Conservation (phyloP, 2,797 vertebrate species). For the Phoebastria nigripes region DNA sequence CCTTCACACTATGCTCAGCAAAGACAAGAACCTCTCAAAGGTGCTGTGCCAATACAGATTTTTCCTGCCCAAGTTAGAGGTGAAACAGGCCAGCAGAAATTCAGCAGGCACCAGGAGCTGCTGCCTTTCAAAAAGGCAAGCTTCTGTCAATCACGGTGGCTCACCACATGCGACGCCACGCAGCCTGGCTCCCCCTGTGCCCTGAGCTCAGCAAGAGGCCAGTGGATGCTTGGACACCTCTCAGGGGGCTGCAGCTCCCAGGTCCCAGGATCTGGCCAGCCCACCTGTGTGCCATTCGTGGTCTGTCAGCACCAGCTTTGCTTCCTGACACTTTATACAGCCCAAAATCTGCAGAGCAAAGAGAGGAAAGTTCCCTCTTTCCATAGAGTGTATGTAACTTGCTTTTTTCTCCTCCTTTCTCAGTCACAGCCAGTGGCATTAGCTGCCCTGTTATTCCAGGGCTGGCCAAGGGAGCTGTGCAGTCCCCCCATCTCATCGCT, state of each 20-base stretch:
- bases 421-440: neutral
- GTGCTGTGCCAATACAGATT: neutral
- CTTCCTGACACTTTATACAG: neutral
- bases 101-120: neutral
- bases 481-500: neutral
- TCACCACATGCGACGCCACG: accelerated
- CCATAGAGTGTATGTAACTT: neutral
- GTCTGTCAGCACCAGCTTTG: neutral
- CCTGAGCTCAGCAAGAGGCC: neutral
- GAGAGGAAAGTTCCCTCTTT: neutral
- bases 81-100: neutral
- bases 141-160: neutral
- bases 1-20: neutral
- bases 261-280: neutral
- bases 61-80: neutral
- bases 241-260: neutral
- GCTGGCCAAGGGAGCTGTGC: neutral
- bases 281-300: neutral
- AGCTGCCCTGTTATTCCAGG: neutral
- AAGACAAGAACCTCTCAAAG: neutral
- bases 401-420: neutral
- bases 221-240: accelerated
- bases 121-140: neutral
- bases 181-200: neutral
- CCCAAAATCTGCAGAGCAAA: neutral